phyloP scores from a whole-genome alignment of 2,888 invertebrate genomes.

The Abrostola triplasia region DNA sequence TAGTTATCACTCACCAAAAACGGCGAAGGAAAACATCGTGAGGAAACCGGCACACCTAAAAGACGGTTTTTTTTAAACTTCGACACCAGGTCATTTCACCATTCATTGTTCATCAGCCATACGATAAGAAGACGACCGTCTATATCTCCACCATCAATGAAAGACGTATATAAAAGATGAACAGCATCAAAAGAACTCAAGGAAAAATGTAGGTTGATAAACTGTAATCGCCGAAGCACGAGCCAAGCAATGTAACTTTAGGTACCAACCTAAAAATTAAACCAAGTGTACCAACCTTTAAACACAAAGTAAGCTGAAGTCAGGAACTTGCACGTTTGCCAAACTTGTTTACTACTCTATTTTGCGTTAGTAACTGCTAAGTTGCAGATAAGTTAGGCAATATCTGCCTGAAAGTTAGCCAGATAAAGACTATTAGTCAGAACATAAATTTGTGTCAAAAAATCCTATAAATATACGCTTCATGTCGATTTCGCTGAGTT shows the following conservation, averaged over 20 bases:
- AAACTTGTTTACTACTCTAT: constrained; percentile 52
- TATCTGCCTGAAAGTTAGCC: constrained; percentile 51
- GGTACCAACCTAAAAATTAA: constrained; percentile 32
- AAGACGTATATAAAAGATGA: too few species aligned
- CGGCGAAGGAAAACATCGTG: too few species aligned
- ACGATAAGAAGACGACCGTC: too few species aligned
- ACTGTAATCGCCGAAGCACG: neutral
- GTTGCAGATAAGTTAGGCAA: constrained; percentile 53
- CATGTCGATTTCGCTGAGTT: neutral
- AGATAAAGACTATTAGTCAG: constrained; percentile 48
- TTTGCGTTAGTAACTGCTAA: constrained; percentile 51
- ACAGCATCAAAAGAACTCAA: too few species aligned
- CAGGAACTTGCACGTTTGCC: constrained; percentile 34
- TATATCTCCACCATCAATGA: too few species aligned
- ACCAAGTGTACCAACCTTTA: constrained; percentile 26
- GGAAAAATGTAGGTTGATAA: constrained; percentile 2
- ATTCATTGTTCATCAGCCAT: too few species aligned
- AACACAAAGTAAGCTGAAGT: constrained; percentile 40
- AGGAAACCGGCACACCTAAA: too few species aligned
- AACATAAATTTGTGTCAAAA: constrained; percentile 38
- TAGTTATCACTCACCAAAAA: too few species aligned
- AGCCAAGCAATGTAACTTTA: constrained; percentile 7
- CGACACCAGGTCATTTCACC: too few species aligned
- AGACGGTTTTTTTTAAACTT: too few species aligned
- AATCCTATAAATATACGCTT: constrained; percentile 25